phyloP scores from a whole-genome alignment of 2,888 invertebrate species.

The Hirtodrosophila confusa region DNA sequence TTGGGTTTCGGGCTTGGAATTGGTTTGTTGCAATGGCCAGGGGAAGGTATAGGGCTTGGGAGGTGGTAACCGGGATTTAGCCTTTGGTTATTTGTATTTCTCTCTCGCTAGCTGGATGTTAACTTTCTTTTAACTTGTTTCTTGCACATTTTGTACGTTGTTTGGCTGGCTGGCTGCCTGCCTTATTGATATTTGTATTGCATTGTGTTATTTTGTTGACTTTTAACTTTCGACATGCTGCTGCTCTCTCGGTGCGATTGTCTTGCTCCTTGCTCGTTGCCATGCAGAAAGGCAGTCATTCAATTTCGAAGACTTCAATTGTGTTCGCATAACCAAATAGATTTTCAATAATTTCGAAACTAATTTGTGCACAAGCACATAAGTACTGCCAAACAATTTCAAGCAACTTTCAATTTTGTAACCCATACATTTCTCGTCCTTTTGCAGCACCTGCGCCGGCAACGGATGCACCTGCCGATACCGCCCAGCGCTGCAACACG shows the following conservation, averaged over 20 bases:
- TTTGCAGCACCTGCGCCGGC: conserved; percentile 90
- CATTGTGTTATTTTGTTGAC: conserved; percentile 76
- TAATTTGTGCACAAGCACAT: conserved; percentile 34
- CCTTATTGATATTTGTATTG: conserved; percentile 76
- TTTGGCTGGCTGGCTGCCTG: conserved; percentile 38
- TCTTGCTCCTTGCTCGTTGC: conserved; percentile 7
- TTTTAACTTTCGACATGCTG: conserved; percentile 61
- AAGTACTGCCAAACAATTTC: too few relatives aligned
- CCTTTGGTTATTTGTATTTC: conserved; percentile 69
- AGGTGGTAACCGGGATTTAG: conserved; percentile 47
- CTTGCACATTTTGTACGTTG: conserved; percentile 66
- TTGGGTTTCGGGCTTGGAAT: conserved; percentile 13
- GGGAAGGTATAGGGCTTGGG: background rate
- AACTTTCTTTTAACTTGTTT: conserved; percentile 79
- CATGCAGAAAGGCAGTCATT: conserved; percentile 10
- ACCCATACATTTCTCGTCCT: conserved; percentile 16
- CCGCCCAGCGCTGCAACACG: conserved; percentile 91
- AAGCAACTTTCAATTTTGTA: background rate
- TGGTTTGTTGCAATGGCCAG: conserved; percentile 17
- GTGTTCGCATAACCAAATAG: conserved; percentile 54
- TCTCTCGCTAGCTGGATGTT: conserved; percentile 44
- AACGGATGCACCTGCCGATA: conserved; percentile 92
- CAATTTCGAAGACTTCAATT: conserved; percentile 37
- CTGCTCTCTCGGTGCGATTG: conserved; percentile 13
- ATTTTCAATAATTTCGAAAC: conserved; percentile 69